phyloP scores from a whole-genome alignment of 2,888 invertebrate species.

The Athalia rosae region DNA sequence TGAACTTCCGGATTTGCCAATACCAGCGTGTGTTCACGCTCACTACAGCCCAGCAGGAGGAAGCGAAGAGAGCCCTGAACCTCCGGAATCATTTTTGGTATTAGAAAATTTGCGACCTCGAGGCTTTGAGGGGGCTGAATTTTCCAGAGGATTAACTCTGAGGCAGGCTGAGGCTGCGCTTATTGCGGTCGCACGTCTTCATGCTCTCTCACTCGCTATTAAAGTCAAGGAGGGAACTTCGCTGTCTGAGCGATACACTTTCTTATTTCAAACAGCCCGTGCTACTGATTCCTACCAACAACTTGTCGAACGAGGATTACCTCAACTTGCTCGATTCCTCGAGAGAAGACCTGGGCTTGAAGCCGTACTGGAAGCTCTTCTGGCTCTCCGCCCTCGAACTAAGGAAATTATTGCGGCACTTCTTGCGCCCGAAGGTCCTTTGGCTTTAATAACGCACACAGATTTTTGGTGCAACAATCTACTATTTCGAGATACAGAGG shows the following conservation, averaged over 20 bases:
- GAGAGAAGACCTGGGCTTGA: conserved; percentile 80
- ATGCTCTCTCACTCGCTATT: conserved; percentile 82
- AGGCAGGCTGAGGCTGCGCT: conserved; percentile 82
- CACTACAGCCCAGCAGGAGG: conserved; percentile 76
- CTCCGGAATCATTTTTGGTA: conserved; percentile 82
- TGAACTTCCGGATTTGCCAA: conserved; percentile 77
- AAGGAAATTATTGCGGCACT: conserved; percentile 83
- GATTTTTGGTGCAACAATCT: conserved; percentile 91
- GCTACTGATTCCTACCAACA: conserved; percentile 89
- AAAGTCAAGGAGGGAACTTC: conserved; percentile 76
- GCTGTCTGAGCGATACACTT: conserved; percentile 78
- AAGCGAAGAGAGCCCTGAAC: conserved; percentile 71
- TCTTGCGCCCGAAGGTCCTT: conserved; percentile 82
- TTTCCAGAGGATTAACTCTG: conserved; percentile 81
- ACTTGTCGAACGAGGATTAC: conserved; percentile 84
- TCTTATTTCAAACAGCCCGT: conserved; percentile 85
- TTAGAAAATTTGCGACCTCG: conserved; percentile 83
- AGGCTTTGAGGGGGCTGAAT: conserved; percentile 81
- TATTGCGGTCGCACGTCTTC: conserved; percentile 82
- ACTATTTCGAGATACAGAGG: conserved; percentile 76
- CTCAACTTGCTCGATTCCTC: conserved; percentile 84
- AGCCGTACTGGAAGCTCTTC: conserved; percentile 78
- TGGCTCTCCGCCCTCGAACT: conserved; percentile 79
- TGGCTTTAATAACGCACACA: conserved; percentile 86
- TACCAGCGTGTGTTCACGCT: conserved; percentile 83